phyloP scores from a whole-genome alignment of 2,113 vertebrate species.

The Riparia riparia region DNA sequence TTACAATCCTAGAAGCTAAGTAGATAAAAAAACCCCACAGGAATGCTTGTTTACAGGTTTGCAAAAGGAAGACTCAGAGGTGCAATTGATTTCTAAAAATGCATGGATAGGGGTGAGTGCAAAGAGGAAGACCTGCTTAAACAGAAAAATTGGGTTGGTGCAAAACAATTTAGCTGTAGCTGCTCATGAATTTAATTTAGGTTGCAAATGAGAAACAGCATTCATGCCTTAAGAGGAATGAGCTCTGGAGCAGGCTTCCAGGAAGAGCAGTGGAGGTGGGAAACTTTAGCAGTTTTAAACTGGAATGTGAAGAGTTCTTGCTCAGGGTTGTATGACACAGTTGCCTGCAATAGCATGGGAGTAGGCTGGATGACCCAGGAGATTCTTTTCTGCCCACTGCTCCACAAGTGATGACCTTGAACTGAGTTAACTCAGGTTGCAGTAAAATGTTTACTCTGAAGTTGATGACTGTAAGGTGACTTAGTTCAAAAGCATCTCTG shows the following conservation, averaged over 20 bases:
- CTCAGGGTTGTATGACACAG: background rate
- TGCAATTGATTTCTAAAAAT: background rate
- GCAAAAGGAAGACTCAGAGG: background rate
- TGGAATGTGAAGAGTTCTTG: background rate
- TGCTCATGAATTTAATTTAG: slow-evolving; percentile 6
- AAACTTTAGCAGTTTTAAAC: background rate
- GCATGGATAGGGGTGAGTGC: fast-evolving
- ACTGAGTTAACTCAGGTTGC: slow-evolving; percentile 22
- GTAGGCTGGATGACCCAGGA: slow-evolving; percentile 20
- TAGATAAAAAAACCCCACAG: no score
- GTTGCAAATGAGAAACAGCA: background rate
- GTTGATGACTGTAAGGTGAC: background rate
- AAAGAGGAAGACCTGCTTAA: background rate
- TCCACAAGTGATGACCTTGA: slow-evolving; percentile 41
- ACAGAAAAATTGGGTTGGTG: background rate
- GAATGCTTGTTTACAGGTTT: background rate
- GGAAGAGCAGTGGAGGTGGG: background rate
- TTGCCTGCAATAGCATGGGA: slow-evolving; percentile 45
- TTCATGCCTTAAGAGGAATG: background rate
- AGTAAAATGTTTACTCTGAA: slow-evolving; percentile 31
- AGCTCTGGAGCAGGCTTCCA: background rate
- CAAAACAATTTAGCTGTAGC: background rate
- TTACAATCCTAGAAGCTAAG: no score
- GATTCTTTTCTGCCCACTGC: background rate
- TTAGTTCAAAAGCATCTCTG: slow-evolving; percentile 27